Base-by-base conservation (phyloP, 2,113 vertebrate species). In the Hypanus sabinus region DNA sequence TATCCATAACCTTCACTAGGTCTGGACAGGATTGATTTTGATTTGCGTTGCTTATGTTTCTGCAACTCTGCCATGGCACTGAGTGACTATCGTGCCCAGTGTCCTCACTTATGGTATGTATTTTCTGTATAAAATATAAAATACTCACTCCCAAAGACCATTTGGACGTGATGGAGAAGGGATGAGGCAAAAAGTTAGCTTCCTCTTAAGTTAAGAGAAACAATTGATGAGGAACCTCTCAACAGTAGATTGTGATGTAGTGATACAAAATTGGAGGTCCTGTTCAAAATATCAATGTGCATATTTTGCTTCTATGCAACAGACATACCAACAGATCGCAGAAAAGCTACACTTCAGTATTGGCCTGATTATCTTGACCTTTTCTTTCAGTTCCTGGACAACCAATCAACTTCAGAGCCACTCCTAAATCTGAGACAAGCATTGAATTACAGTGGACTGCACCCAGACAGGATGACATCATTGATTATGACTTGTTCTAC, bases 321-420 rank as follows among this genome's bases (percentile, higher is more conserved):
- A 60, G 83, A 33, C 14, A 7, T 33, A 7, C n/a, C 85, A 90
- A 30, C 8, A 68, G 85, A 18, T 85, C 46, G 12, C 55, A 57
- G 30, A 60, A 30, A 60, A 16, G 5, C 14, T 85, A 18, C 12
- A 46, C 27, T 90, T 68, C 33, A 65, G 8, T 46, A 10, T 94
- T 94, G 94, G 36, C 38, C 46, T 46, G 68, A 73, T 12, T 93
- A 73, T 75, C 71, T 92, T 93, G 70, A 36, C 24, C 73, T 91
- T n/a, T 68, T 94, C 46, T 94, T 92, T 76, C 95, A 99, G 99
- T 99, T 95, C 99, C 99, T 0, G 98, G 98, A 94, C 99, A 99
- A 95, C 99, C 99, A 2, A 98, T 98, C 97, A 99, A 98, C 95
- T 98, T 99, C 95, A 97, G 98, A 95, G 97, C 98, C 0, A 98